Percentiles rank a stretch among this genome's conserved stretches.
Conservation (phyloP, 2,113 vertebrate species). For the Anseranas semipalmata region DNA sequence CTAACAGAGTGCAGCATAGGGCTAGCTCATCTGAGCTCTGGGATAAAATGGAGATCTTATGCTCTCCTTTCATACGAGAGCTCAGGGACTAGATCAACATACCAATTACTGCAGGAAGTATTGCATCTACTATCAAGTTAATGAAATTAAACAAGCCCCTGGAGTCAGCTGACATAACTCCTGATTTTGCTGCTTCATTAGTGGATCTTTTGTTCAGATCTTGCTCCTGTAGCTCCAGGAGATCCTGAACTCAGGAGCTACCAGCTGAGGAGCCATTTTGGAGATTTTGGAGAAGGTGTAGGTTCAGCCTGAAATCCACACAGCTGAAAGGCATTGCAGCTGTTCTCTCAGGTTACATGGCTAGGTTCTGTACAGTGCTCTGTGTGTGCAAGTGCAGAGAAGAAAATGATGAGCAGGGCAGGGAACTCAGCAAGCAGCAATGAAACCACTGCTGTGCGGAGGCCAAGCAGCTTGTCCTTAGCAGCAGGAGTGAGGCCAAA, state of each 20-base stretch:
- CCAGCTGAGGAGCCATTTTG: not conserved
- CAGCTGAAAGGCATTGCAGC: not conserved
- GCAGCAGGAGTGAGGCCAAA: not conserved
- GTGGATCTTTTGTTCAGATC: slow-evolving; percentile 55
- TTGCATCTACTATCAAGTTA: slow-evolving; percentile 63
- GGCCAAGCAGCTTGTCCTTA: not conserved
- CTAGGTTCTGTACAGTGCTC: not conserved
- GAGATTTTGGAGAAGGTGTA: not conserved
- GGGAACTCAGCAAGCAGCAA: not conserved
- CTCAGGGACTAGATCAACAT: slow-evolving; percentile 57
- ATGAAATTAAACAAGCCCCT: slow-evolving; percentile 66
- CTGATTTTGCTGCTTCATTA: slow-evolving; percentile 61
- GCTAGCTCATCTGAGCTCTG: slow-evolving; percentile 17
- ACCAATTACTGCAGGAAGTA: slow-evolving; percentile 57
- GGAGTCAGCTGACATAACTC: not conserved
- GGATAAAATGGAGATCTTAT: slow-evolving; percentile 45
- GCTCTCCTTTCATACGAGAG: slow-evolving; percentile 14
- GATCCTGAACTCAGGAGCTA: slow-evolving; percentile 26
- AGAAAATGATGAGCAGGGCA: not conserved
- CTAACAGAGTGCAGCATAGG: slow-evolving; percentile 27
- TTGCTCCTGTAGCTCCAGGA: slow-evolving; percentile 7
- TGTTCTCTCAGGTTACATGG: not conserved
- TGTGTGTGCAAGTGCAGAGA: not conserved
- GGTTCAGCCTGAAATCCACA: not conserved
- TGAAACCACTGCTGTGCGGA: not conserved